These are phyloP conservation scores for Apeira syringaria DNA, from an alignment of 2,888 invertebrate genomes.

Conservation along the genomic window DNA sequence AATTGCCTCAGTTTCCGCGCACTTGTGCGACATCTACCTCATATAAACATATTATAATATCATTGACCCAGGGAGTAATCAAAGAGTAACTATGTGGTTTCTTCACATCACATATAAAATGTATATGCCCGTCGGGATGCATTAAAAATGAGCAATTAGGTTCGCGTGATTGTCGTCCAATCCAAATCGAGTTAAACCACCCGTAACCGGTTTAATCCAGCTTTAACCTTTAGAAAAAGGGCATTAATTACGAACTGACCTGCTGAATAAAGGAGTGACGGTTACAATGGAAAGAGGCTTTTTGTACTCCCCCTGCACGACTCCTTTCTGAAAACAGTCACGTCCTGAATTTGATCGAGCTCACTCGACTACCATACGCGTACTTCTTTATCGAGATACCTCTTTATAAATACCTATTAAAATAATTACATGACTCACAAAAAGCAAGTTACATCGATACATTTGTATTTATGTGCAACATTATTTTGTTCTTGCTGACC, in stretches of 20 bases:
- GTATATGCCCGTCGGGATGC: conserved; percentile 9
- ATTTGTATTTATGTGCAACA: no score
- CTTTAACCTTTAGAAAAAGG: conserved; percentile 15
- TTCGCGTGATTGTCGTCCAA: conserved; percentile 19
- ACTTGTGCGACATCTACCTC: no score
- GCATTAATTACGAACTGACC: conserved; percentile 13
- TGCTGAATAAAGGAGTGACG: conserved; percentile 7
- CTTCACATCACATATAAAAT: conserved; percentile 8
- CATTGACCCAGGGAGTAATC: conserved; percentile 6
- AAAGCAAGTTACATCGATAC: no score
- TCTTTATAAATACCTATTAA: no score
- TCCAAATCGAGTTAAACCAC: conserved; percentile 2
- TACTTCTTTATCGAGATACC: no score
- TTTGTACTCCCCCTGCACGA: neutral
- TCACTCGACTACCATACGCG: no score
- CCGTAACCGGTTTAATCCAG: conserved; percentile 10
- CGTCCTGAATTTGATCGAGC: neutral
- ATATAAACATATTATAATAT: no score
- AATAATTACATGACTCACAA: no score
- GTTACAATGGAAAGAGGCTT: conserved; percentile 4
- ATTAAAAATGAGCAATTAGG: conserved; percentile 25
- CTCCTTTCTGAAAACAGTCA: neutral
- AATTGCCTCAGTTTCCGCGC: no score
- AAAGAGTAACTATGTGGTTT: conserved; percentile 3
- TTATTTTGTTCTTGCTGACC: no score